These are phyloP conservation scores for Nowickia ferox DNA, from an alignment of 2,888 invertebrate genomes.

Conservation along the genomic window DNA sequence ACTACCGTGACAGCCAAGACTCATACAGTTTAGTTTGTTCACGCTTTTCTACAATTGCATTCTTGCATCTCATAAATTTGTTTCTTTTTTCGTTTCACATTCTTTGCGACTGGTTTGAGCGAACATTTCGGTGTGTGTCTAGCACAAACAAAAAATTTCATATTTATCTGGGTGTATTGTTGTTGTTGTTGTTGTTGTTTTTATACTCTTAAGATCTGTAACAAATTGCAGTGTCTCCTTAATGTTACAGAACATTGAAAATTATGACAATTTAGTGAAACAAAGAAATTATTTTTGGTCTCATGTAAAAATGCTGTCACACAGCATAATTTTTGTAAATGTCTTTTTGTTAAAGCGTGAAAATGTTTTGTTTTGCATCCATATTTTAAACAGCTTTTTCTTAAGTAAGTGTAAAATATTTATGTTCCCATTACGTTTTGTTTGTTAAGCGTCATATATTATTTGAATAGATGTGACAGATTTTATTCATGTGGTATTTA, in stretches of 20 bases:
- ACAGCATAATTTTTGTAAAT: slow-evolving; percentile 57
- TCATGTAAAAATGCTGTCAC: slow-evolving; percentile 45
- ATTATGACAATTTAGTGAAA: slow-evolving; percentile 71
- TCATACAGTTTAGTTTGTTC: slow-evolving; percentile 54
- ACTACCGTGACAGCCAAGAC: slow-evolving; percentile 57
- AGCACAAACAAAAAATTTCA: background rate
- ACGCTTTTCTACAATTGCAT: slow-evolving; percentile 60
- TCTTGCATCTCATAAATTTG: slow-evolving; percentile 65
- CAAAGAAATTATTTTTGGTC: slow-evolving; percentile 63
- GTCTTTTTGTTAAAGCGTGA: slow-evolving; percentile 65
- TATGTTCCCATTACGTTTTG: slow-evolving; percentile 49
- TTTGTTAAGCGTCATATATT: slow-evolving; percentile 50
- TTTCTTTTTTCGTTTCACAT: slow-evolving; percentile 22
- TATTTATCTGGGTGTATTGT: slow-evolving; percentile 25
- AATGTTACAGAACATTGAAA: slow-evolving; percentile 72
- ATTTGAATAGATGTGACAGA: slow-evolving; percentile 43
- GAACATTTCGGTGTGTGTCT: background rate
- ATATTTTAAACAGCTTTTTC: slow-evolving; percentile 35
- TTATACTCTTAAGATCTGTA: slow-evolving; percentile 43
- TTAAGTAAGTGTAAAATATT: slow-evolving; percentile 72
- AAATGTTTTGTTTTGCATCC: slow-evolving; percentile 69
- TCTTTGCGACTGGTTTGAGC: background rate
- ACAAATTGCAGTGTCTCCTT: slow-evolving; percentile 65
- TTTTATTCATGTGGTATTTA: slow-evolving; percentile 34
- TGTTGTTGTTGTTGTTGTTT: slow-evolving; percentile 16